phyloP scores from a whole-genome alignment of 2,113 vertebrate genomes.

The Loxodonta africana region DNA sequence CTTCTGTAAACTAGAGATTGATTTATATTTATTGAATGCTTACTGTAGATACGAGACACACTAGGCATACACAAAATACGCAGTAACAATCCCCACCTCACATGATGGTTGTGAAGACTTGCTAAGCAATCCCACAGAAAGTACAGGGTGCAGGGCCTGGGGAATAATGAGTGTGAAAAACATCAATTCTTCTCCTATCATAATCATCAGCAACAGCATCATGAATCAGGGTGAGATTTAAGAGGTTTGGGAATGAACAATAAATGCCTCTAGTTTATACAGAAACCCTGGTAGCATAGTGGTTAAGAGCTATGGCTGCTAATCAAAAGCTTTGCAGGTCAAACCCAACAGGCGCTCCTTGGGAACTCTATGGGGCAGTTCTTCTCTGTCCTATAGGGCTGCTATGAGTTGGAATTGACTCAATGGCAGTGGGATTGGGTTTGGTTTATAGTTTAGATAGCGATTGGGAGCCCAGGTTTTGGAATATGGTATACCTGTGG shows the following conservation, averaged over 20 bases:
- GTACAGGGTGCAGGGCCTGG: neutral
- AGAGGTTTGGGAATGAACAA: constrained; percentile 3
- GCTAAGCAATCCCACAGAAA: constrained; percentile 21
- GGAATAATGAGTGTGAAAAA: constrained; percentile 27
- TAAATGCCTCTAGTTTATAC: neutral
- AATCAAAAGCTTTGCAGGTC: too few species aligned
- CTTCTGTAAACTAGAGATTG: constrained; percentile 34
- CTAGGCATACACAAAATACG: neutral
- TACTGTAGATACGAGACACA: constrained; percentile 23
- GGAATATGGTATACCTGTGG: neutral
- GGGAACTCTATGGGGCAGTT: too few species aligned
- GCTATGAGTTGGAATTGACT: too few species aligned
- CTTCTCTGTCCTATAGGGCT: too few species aligned
- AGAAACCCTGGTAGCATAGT: too few species aligned
- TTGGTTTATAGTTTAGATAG: neutral
- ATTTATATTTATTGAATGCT: constrained; percentile 26
- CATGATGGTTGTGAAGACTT: neutral
- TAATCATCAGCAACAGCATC: neutral
- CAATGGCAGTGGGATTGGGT: too few species aligned
- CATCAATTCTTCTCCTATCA: neutral
- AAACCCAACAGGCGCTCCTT: too few species aligned
- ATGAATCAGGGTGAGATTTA: constrained; percentile 47
- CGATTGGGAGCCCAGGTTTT: neutral
- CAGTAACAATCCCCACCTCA: neutral
- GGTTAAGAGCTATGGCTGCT: too few species aligned